Evolutionary conservation across 1,140 invertebrate genomes (phyloP).

Genomic region (Tribolium castaneum): DNA sequence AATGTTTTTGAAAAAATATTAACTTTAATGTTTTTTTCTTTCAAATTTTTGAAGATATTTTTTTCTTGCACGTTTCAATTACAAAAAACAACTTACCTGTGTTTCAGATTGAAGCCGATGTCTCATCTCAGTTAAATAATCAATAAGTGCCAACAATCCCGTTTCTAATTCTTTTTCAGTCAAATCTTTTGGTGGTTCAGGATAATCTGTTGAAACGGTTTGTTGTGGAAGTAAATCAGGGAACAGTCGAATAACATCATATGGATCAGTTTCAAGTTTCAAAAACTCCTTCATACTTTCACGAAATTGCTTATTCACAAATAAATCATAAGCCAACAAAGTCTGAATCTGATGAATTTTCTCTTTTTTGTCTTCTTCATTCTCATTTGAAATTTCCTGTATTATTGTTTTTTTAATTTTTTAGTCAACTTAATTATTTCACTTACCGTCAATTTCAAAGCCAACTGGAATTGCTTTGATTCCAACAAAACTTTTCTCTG

Average conservation of each 20-base stretch:
- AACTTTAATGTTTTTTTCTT: too few relatives aligned
- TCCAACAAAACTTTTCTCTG: constrained; percentile 86
- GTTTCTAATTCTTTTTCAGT: constrained; percentile 88
- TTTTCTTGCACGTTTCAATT: too few relatives aligned
- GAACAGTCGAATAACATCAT: constrained; percentile 94
- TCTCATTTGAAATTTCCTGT: constrained; percentile 86
- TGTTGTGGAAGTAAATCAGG: constrained; percentile 86
- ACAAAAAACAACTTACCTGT: constrained; percentile 46
- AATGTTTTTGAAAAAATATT: too few relatives aligned
- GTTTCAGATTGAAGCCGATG: constrained; percentile 48
- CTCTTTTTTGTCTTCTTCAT: constrained; percentile 81
- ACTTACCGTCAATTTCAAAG: constrained; percentile 88
- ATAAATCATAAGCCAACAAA: constrained; percentile 89
- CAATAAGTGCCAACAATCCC: constrained; percentile 88
- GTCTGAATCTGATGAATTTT: constrained; percentile 90
- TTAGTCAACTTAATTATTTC: constrained; percentile 56
- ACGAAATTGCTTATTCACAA: constrained; percentile 87
- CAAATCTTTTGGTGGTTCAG: constrained; percentile 70
- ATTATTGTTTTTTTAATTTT: too few relatives aligned
- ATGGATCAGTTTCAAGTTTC: constrained; percentile 90
- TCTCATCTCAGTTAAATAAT: constrained; percentile 86
- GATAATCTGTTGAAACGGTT: constrained; percentile 66
- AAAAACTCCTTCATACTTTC: constrained; percentile 93
- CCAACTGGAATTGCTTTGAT: constrained; percentile 93
- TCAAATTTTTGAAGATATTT: too few relatives aligned